phyloP scores from a whole-genome alignment of 2,797 vertebrate genomes.

The Megalops cyprinoides region DNA sequence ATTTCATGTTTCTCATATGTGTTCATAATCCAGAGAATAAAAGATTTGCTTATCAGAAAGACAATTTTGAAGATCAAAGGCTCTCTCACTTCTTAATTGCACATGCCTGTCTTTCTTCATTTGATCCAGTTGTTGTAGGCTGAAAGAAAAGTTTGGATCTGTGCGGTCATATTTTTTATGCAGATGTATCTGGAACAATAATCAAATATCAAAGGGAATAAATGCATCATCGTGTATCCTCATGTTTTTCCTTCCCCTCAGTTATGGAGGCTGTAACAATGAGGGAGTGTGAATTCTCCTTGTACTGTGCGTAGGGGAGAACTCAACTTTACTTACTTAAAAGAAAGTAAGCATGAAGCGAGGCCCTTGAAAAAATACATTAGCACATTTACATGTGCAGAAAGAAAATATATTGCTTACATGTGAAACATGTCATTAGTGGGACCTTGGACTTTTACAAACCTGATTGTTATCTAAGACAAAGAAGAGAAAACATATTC shows the following conservation, averaged over 20 bases:
- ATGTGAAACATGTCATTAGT: constrained; percentile 49
- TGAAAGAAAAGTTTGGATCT: constrained; percentile 14
- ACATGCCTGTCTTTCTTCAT: constrained; percentile 63
- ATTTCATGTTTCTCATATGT: constrained; percentile 35
- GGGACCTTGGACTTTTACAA: constrained; percentile 58
- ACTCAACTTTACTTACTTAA: constrained; percentile 4
- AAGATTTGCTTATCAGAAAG: constrained; percentile 66
- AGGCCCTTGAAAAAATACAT: constrained; percentile 64
- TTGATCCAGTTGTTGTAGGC: constrained; percentile 51
- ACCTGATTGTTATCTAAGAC: constrained; percentile 73
- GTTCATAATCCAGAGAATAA: constrained; percentile 62
- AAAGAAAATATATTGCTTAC: constrained; percentile 71
- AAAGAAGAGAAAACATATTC: no score
- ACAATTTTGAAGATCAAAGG: constrained; percentile 73
- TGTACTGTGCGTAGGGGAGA: not conserved
- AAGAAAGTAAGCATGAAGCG: constrained; percentile 67
- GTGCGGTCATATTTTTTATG: constrained; percentile 24
- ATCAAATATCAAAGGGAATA: constrained; percentile 35
- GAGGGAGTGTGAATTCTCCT: not conserved
- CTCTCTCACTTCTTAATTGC: constrained; percentile 66
- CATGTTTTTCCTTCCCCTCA: not conserved
- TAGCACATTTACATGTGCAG: constrained; percentile 60
- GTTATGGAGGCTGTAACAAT: constrained; percentile 3
- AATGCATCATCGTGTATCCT: not conserved
- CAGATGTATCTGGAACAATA: constrained; percentile 26